Evolutionary conservation across 1,140 invertebrate species (phyloP).

Genomic region (Panagrolaimus sp.): DNA sequence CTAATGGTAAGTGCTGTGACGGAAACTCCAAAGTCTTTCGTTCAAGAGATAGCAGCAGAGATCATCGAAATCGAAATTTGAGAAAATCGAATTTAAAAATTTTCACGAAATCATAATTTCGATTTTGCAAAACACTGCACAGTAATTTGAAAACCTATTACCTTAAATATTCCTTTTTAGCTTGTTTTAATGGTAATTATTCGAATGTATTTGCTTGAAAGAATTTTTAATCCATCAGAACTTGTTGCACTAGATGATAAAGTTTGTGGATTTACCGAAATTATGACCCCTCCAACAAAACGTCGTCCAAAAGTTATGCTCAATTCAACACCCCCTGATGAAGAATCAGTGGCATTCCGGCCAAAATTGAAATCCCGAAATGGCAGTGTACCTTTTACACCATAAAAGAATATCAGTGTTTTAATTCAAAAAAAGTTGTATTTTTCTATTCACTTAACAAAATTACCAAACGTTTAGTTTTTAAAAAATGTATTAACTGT

Average conservation of each 20-base stretch:
- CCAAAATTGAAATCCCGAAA: neutral
- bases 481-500: too few species aligned
- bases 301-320: neutral
- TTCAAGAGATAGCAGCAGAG: too few species aligned
- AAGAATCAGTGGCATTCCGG: neutral
- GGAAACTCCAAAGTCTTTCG: neutral
- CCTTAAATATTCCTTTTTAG: constrained; percentile 59
- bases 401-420: too few species aligned
- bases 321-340: neutral
- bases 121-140: too few species aligned
- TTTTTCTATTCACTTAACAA: too few species aligned
- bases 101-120: too few species aligned
- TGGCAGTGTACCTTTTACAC: too few species aligned
- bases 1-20: neutral
- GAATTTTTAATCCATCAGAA: constrained; percentile 28
- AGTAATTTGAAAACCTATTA: neutral
- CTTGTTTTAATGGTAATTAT: constrained; percentile 92
- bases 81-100: too few species aligned
- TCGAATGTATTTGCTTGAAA: constrained; percentile 66
- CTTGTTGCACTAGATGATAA: constrained; percentile 24
- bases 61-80: too few species aligned
- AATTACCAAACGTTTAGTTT: too few species aligned
- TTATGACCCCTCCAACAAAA: constrained; percentile 23
- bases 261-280: constrained; percentile 21
- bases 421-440: too few species aligned